phyloP scores from a whole-genome alignment of 2,888 invertebrate species.

The Poecilobothrus nobilitatus region DNA sequence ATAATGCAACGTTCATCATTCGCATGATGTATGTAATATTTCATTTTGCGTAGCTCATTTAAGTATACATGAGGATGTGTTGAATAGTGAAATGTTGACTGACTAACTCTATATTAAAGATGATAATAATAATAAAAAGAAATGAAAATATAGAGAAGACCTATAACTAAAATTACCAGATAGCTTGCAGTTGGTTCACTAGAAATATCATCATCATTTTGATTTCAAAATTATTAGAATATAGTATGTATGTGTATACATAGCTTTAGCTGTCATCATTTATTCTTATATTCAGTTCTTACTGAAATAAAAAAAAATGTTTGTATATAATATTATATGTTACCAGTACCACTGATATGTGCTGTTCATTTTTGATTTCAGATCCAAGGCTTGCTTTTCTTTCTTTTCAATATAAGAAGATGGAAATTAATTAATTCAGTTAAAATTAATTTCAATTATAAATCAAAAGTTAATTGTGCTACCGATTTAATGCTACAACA shows the following conservation, averaged over 20 bases:
- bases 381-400: constrained; percentile 9
- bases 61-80: background rate
- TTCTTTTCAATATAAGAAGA: background rate
- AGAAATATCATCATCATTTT: no score
- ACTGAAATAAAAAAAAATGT: background rate
- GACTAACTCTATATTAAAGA: no score
- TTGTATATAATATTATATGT: background rate
- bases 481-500: constrained; percentile 17
- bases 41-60: background rate
- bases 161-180: no score
- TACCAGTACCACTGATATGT: background rate
- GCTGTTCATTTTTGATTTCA: background rate
- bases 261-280: no score
- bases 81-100: background rate
- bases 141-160: no score
- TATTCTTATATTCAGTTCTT: no score
- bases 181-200: no score
- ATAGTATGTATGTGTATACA: no score
- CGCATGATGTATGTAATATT: background rate
- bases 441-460: constrained; percentile 24
- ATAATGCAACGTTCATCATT: constrained; percentile 1
- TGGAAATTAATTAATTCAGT: constrained; percentile 22
- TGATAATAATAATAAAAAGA: no score
- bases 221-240: no score
- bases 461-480: constrained; percentile 24